Evolutionary conservation across 2,113 vertebrate genomes (phyloP).

Genomic region (Tachuris rubrigastra): DNA sequence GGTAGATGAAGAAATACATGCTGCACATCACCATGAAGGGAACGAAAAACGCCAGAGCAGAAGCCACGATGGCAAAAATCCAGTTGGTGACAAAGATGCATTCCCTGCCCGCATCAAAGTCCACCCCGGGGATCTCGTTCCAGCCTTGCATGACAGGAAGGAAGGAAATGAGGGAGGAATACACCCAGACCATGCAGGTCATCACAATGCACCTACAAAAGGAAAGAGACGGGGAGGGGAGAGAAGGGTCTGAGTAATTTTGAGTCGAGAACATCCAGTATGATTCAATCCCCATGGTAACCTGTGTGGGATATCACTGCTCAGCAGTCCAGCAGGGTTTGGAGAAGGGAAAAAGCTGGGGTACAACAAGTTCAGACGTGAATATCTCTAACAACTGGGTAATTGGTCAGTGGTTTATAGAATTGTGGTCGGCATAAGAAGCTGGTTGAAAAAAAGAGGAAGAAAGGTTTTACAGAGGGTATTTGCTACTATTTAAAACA

Average conservation of each 20-base stretch:
- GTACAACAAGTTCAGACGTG: fast-evolving
- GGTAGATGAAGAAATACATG: constrained; percentile 79
- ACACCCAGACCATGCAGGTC: constrained; percentile 73
- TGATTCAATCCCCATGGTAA: not conserved
- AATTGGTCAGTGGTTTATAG: not conserved
- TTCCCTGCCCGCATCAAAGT: constrained; percentile 61
- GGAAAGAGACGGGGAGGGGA: not conserved
- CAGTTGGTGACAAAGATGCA: constrained; percentile 77
- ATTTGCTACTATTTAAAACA: not conserved
- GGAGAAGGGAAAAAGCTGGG: not conserved
- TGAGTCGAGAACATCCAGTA: not conserved
- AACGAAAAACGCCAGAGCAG: constrained; percentile 70
- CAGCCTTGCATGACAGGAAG: constrained; percentile 76
- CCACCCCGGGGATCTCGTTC: constrained; percentile 73
- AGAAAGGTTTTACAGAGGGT: not conserved
- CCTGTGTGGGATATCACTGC: not conserved
- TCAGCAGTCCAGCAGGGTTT: not conserved
- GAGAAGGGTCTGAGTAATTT: constrained; percentile 2
- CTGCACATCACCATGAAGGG: constrained; percentile 75
- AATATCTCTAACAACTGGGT: not conserved
- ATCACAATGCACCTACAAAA: constrained; percentile 68
- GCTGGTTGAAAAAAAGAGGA: not conserved
- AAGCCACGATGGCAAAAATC: constrained; percentile 75
- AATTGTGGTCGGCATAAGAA: not conserved
- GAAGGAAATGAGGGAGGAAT: constrained; percentile 76